Evolutionary conservation across 2,888 invertebrate genomes (phyloP), one percentile per base, ranked within the genome.

Genomic region (Lysandra coridon): DNA sequence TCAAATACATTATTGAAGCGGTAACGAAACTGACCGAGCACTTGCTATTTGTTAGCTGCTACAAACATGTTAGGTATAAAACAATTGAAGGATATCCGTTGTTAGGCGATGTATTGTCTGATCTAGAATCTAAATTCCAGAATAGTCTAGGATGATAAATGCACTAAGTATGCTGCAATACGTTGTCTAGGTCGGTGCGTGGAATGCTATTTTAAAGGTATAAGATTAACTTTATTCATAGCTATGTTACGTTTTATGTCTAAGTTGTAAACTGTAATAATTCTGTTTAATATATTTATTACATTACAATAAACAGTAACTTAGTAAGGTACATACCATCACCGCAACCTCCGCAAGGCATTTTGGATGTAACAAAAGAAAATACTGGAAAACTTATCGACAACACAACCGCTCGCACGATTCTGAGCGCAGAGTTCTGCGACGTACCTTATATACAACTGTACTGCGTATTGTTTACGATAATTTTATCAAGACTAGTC

Each of bases 321-420:
- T n/a, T 3, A 49, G 10, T 49, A 2, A 17, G 17, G 53, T 57
- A 57, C 94, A 92, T 80, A 94, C 94, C 88, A 81, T 93, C 93
- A 82, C 89, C 91, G 83, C 94, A 94, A 83, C 93, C 93, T 84
- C 87, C 90, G 85, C 94, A 94, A 88, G 93, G 94, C 94, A 94
- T 94, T 83, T 89, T 91, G 83, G 81, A 80, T 80, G 80, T 82
- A 80, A 76, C 81, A 82, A 81, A 73, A 79, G 80, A 75, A 78
- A 78, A 69, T 81, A 79, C 73, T 78, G 60, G 37, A 60, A 69
- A 80, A 80, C 17, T 74, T 6, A n/a, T 62, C n/a, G 44, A 75
- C 12, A 33, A 30, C 64, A 23, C 57, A 53, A 57, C 23, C 74
- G 40, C 17, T 40, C 74, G 60, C 73, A 74, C 73, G 73, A 79